Conservation (phyloP, 2,888 invertebrate species). For the Nemapogon koenigi region DNA sequence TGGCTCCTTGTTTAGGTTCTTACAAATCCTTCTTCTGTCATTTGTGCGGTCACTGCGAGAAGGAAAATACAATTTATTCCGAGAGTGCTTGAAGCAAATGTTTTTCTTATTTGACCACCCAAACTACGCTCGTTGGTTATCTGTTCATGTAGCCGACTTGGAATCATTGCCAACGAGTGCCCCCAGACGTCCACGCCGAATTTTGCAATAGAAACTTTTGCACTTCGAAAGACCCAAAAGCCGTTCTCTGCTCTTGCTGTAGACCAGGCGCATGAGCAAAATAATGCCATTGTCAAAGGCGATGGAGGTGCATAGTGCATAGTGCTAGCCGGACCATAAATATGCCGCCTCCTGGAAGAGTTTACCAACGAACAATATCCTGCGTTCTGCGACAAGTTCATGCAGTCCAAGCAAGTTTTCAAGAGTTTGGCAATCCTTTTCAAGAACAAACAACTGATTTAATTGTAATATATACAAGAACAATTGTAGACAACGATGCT, state of each 20-base stretch:
- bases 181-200: conserved; percentile 13
- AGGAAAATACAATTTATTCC: too few relatives aligned
- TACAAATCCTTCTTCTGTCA: conserved; percentile 9
- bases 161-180: conserved; percentile 11
- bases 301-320: conserved; percentile 19
- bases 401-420: conserved; percentile 12
- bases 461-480: conserved; percentile 10
- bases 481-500: conserved; percentile 9
- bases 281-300: conserved; percentile 19
- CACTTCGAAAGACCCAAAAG: conserved; percentile 14
- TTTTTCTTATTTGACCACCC: conserved; percentile 10
- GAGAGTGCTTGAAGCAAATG: too few relatives aligned
- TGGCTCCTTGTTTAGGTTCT: too few relatives aligned
- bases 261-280: conserved; percentile 22
- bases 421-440: conserved; percentile 12
- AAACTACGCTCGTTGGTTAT: conserved; percentile 10
- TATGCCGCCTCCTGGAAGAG: conserved; percentile 13
- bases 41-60: conserved; percentile 12
- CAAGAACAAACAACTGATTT: conserved; percentile 10
- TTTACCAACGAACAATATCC: conserved; percentile 12
- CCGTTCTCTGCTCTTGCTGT: conserved; percentile 20
- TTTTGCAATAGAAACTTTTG: conserved; percentile 13
- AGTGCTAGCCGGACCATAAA: conserved; percentile 15
- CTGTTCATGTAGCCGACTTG: conserved; percentile 11
- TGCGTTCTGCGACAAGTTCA: conserved; percentile 13